These are phyloP conservation scores for Heliconius aoede DNA, from an alignment of 2,888 invertebrate genomes.

Conservation along the genomic window DNA sequence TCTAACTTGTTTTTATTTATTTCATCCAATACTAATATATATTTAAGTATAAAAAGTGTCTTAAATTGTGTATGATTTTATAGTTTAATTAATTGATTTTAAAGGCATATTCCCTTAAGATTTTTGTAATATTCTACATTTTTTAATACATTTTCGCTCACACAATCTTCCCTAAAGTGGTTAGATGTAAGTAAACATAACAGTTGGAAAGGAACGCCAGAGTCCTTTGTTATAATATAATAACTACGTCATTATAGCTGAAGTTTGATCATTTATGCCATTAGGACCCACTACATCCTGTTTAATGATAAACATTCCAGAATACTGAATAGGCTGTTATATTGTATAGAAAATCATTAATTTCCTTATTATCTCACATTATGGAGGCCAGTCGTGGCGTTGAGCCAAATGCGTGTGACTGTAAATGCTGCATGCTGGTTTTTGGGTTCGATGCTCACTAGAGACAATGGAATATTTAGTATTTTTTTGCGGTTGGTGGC, in stretches of 20 bases:
- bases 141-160: background rate
- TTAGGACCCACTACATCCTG: constrained; percentile 49
- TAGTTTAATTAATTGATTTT: background rate
- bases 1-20: background rate
- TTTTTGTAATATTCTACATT: background rate
- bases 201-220: constrained; percentile 9
- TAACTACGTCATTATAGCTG: constrained; percentile 56
- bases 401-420: no score
- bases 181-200: constrained; percentile 16
- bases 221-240: constrained; percentile 36
- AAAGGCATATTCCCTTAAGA: background rate
- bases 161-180: background rate
- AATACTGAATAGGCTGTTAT: constrained; percentile 52
- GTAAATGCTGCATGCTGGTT: no score
- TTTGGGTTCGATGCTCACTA: no score
- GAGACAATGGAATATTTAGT: background rate
- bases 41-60: background rate
- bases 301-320: constrained; percentile 67
- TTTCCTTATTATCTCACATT: constrained; percentile 19
- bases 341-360: constrained; percentile 35
- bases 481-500: no score
- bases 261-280: constrained; percentile 63
- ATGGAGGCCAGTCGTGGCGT: background rate
- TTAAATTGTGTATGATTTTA: background rate
- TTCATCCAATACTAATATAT: background rate